Base-by-base conservation (phyloP, 2,888 invertebrate species). In the Tenthredo amoena region DNA sequence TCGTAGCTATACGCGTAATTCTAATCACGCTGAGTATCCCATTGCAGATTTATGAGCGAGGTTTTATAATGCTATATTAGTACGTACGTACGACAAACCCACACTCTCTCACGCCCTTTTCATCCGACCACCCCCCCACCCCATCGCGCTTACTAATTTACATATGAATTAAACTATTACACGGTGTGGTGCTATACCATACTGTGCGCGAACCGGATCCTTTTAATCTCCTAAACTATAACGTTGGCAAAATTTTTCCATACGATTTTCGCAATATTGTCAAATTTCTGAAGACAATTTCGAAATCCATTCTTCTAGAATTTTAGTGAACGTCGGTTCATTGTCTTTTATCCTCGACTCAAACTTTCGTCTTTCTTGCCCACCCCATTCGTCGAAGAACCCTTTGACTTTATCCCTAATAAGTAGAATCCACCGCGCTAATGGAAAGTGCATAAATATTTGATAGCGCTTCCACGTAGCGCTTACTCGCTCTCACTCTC, bases 131-230 rank as follows among this genome's bases (percentile, higher is more conserved):
- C 85, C 81, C 84, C 84, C 85, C 84, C 87, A 86, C 87, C 87
- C 87, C 86, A 85, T 84, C 86, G 88, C 88, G 87, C 90, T 89
- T 89, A 89, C 89, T 89, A 90, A 92, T 92, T 92, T 92, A 91
- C 92, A 92, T 92, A 92, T 90, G 92, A 92, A 92, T 92, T 91
- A 91, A 92, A 91, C 91, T 91, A 91, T 92, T 91, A 91, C 91
- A 87, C 87, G 89, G 21, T 40, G 43, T 74, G 43, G 10, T 4
- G 34, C 37, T 12, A 10, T 12, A 10, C 4, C 31, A 15, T 68
- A 68, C 40, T 18, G 6, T 15, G 18, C 5, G 37, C 40, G n/a
- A 18, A 21, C 18, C 7, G n/a, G 55, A 55, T 55, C 55, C n/a
- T 55, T 47, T 3, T 15, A 47, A 47, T 47, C 47, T 15, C 3